Conservation (phyloP, 2,113 vertebrate species). For the Salminus brasiliensis region DNA sequence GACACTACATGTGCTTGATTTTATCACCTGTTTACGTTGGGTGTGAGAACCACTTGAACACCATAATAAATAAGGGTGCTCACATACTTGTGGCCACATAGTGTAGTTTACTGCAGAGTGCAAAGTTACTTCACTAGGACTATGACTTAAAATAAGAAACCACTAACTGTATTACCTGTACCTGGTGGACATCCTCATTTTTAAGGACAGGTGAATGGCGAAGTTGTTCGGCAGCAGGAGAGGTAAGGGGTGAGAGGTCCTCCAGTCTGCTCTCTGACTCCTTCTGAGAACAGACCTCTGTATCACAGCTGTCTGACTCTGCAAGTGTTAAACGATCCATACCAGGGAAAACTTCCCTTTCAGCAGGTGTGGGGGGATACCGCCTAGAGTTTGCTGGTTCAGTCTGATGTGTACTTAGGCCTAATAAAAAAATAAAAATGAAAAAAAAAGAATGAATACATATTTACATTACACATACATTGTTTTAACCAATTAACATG, state of each 20-base stretch:
- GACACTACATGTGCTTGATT: too few species aligned
- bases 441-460: background rate
- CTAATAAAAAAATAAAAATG: conserved; percentile 16
- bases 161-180: background rate
- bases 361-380: background rate
- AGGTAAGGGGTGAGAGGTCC: conserved; percentile 29
- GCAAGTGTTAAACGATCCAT: background rate
- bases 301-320: conserved; percentile 30
- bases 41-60: too few species aligned
- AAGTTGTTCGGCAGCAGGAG: conserved; percentile 29
- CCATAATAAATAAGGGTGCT: too few species aligned
- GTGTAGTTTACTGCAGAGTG: too few species aligned
- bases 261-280: conserved; percentile 25
- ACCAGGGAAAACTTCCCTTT: conserved; percentile 2
- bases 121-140: too few species aligned
- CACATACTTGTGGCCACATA: too few species aligned
- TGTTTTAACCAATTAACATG: background rate
- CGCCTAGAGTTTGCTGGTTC: background rate
- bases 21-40: too few species aligned
- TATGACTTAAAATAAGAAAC: too few species aligned
- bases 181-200: conserved; percentile 23
- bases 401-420: conserved; percentile 23
- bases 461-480: background rate
- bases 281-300: conserved; percentile 37
- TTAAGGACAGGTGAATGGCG: conserved; percentile 41